phyloP scores from a whole-genome alignment of 2,797 vertebrate species.

The Rhodeus uyekii region DNA sequence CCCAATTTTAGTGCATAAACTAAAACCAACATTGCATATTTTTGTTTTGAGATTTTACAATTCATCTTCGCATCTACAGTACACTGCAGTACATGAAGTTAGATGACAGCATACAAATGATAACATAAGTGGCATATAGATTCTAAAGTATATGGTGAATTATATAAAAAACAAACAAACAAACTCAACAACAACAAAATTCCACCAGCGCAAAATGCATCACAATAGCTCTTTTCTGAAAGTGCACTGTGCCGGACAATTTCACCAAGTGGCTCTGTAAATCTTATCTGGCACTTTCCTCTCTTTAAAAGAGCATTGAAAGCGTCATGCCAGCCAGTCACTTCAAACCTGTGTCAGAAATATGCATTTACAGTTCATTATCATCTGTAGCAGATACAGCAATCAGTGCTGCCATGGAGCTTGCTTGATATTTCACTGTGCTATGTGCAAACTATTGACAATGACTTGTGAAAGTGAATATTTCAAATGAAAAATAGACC shows the following conservation, averaged over 20 bases:
- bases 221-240: slow-evolving; percentile 5
- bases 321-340: slow-evolving; percentile 51
- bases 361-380: slow-evolving; percentile 54
- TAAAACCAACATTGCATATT: neutral
- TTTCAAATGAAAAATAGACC: neutral
- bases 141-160: neutral
- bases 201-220: slow-evolving; percentile 27
- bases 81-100: neutral
- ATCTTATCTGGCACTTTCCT: slow-evolving; percentile 52
- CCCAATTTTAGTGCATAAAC: neutral
- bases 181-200: neutral
- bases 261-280: slow-evolving; percentile 46
- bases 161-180: neutral
- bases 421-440: slow-evolving; percentile 59
- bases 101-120: neutral
- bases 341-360: slow-evolving; percentile 56
- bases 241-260: slow-evolving; percentile 6
- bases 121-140: neutral
- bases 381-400: slow-evolving; percentile 56
- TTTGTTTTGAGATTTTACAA: neutral
- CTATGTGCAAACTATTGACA: slow-evolving; percentile 50
- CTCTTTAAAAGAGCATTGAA: slow-evolving; percentile 46
- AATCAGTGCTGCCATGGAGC: slow-evolving; percentile 66
- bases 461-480: slow-evolving; percentile 31
- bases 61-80: neutral